Percentiles rank a stretch among this genome's conserved stretches.
Conservation (phyloP, 2,888 invertebrate species). For the Perizoma flavofasciatum region DNA sequence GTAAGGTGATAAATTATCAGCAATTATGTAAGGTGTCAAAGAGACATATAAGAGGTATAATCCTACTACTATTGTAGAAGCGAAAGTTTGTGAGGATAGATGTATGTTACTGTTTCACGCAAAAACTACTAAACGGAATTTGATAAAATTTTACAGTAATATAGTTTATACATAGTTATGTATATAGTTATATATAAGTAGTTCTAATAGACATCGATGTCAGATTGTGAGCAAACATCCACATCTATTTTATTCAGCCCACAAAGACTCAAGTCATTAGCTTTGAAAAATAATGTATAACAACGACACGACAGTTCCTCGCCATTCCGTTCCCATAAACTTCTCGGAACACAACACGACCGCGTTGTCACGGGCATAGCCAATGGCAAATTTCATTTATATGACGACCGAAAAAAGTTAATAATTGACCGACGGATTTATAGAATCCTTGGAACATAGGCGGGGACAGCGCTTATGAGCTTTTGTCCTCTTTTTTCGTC, state of each 20-base stretch:
- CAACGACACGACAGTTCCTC: conserved; percentile 12
- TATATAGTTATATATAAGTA: too few relatives aligned
- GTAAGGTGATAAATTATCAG: too few relatives aligned
- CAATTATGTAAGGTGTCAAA: too few relatives aligned
- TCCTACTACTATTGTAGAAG: too few relatives aligned
- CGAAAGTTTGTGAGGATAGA: too few relatives aligned
- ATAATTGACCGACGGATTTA: conserved; percentile 62
- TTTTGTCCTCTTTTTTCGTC: conserved; percentile 69
- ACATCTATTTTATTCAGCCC: conserved; percentile 8
- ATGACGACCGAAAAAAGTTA: conserved; percentile 58
- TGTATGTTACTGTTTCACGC: too few relatives aligned
- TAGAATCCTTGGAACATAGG: conserved; percentile 66
- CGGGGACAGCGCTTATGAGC: conserved; percentile 71
- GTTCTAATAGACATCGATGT: too few relatives aligned
- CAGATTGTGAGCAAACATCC: too few relatives aligned
- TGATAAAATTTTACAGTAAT: too few relatives aligned
- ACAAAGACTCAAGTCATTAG: conserved; percentile 17
- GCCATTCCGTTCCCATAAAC: conserved; percentile 25
- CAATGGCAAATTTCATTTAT: conserved; percentile 63
- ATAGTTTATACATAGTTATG: too few relatives aligned
- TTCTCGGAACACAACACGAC: conserved; percentile 31
- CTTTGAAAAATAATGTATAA: conserved; percentile 22
- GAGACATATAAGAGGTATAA: too few relatives aligned
- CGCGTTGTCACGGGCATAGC: conserved; percentile 48
- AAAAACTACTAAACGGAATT: too few relatives aligned